Percentiles rank a stretch among this genome's conserved stretches.
These are phyloP conservation scores for Lepilemur ruficaudatus DNA, from an alignment of 2,797 vertebrate genomes.

Conservation along the genomic window DNA sequence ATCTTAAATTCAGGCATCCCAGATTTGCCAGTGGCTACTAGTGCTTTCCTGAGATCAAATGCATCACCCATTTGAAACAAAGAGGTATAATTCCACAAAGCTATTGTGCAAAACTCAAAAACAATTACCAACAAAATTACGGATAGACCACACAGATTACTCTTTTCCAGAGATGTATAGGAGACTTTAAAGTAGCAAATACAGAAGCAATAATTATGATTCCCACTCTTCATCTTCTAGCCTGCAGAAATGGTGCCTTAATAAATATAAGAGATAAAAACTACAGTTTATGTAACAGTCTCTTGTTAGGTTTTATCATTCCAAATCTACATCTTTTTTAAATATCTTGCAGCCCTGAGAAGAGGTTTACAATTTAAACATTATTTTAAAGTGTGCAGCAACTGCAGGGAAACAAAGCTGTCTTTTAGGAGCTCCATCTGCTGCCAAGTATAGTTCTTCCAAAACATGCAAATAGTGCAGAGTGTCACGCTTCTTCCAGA, in stretches of 20 bases:
- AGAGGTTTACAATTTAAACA: neutral
- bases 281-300: neutral
- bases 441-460: neutral
- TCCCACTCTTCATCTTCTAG: neutral
- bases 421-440: neutral
- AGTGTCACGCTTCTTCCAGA: neutral
- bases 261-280: neutral
- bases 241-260: neutral
- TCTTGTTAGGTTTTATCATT: neutral
- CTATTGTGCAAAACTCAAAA: neutral
- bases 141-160: neutral
- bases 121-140: neutral
- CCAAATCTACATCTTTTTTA: neutral
- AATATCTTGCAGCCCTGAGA: neutral
- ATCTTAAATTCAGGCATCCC: neutral
- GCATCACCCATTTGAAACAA: neutral
- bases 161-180: neutral
- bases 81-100: neutral
- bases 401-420: neutral
- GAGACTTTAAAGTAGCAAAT: neutral
- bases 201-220: neutral
- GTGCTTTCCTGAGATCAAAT: slow-evolving; percentile 3
- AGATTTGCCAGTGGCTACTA: neutral
- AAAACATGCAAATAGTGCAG: accelerated
- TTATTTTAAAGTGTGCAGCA: neutral